phyloP scores from a whole-genome alignment of 2,113 vertebrate species.

The Corythornis vintsioides region DNA sequence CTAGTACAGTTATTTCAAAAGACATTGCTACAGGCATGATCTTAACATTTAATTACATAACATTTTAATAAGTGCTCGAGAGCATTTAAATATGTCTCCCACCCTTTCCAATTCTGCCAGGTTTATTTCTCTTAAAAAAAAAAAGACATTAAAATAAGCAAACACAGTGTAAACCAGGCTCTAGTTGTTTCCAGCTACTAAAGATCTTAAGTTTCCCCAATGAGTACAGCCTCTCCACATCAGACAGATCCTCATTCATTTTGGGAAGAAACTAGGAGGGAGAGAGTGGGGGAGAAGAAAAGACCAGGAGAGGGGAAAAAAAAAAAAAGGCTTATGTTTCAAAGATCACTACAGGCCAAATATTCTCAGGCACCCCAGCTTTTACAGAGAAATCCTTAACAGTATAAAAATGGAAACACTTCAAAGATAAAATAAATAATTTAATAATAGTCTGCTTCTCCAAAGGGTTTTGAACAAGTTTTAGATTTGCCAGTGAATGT shows the following conservation, averaged over 20 bases:
- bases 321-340: constrained; percentile 34
- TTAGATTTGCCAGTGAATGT: constrained; percentile 69
- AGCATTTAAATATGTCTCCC: constrained; percentile 7
- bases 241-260: constrained; percentile 31
- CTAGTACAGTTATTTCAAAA: constrained; percentile 39
- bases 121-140: constrained; percentile 16
- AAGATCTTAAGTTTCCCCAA: constrained; percentile 21
- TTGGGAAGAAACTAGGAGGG: constrained; percentile 17
- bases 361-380: constrained; percentile 35
- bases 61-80: constrained; percentile 29
- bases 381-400: constrained; percentile 63
- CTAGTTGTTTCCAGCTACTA: background rate
- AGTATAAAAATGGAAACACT: constrained; percentile 67
- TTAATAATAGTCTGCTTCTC: constrained; percentile 64
- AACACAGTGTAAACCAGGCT: background rate
- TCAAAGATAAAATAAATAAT: constrained; percentile 75
- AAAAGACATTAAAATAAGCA: background rate
- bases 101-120: constrained; percentile 26
- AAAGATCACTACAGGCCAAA: constrained; percentile 61
- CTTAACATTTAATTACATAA: constrained; percentile 62
- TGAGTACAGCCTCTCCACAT: background rate
- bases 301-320: background rate
- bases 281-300: constrained; percentile 36
- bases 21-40: constrained; percentile 39
- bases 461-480: constrained; percentile 69